Percentiles rank a stretch among this genome's conserved stretches.
These are phyloP conservation scores for Meleagris gallopavo DNA, from an alignment of 2,113 vertebrate genomes.

Conservation along the genomic window DNA sequence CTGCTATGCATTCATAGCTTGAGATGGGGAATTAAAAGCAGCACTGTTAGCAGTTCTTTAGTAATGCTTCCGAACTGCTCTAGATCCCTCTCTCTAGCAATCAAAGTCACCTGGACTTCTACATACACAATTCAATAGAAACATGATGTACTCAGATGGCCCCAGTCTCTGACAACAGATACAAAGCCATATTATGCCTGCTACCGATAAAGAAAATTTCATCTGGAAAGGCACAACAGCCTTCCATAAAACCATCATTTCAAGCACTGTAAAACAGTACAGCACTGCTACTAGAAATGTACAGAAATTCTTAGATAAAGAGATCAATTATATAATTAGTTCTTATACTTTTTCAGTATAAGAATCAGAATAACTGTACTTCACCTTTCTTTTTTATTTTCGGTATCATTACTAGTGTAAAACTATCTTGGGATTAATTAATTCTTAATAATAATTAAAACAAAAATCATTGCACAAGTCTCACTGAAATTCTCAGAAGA, in stretches of 20 bases:
- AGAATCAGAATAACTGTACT: background rate
- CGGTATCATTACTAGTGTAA: background rate
- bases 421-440: background rate
- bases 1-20: background rate
- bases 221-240: background rate
- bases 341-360: background rate
- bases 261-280: background rate
- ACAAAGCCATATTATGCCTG: background rate
- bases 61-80: background rate
- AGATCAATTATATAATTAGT: background rate
- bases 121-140: rapidly evolving
- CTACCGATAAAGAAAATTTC: background rate
- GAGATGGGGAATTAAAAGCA: background rate
- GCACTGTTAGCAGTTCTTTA: background rate
- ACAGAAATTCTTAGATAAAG: background rate
- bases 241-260: background rate
- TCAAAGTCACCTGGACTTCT: background rate
- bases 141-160: rapidly evolving
- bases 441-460: background rate
- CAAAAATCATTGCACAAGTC: too few species aligned
- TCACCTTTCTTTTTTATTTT: background rate
- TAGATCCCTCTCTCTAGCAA: background rate
- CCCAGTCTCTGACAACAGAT: too few species aligned
- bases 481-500: background rate
- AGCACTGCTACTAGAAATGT: background rate